Evolutionary conservation across 2,888 invertebrate species (phyloP).

Genomic region (Uloborus plumipes): DNA sequence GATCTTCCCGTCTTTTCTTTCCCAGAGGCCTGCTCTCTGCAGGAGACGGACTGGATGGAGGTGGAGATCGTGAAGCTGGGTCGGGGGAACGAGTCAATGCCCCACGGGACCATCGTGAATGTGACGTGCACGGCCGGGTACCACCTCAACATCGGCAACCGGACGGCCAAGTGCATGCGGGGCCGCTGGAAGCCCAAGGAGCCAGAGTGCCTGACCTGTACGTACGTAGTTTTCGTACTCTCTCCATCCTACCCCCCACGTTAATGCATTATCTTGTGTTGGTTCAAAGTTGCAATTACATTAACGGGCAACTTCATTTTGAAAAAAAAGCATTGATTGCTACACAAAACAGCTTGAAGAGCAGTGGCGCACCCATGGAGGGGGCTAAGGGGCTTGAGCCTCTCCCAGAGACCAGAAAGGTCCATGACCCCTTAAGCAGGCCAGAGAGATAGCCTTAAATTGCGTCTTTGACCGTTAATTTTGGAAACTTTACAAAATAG

Average conservation of each 20-base stretch:
- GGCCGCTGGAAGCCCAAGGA: slow-evolving; percentile 88
- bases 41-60: slow-evolving; percentile 78
- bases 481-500: no score
- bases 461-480: no score
- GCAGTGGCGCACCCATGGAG: no score
- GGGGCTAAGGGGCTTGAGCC: no score
- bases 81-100: slow-evolving; percentile 69
- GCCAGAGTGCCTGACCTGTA: slow-evolving; percentile 85
- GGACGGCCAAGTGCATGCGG: slow-evolving; percentile 83
- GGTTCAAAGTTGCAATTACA: no score
- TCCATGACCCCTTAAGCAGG: no score
- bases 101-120: slow-evolving; percentile 82
- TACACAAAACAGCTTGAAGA: no score
- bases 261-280: no score
- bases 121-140: slow-evolving; percentile 85
- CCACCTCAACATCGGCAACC: slow-evolving; percentile 79
- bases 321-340: no score
- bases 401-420: no score
- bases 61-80: slow-evolving; percentile 79
- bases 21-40: slow-evolving; percentile 79
- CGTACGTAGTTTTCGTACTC: slow-evolving; percentile 70
- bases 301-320: no score
- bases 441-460: no score
- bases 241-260: not conserved
- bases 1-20: slow-evolving; percentile 15